These are phyloP conservation scores for Julus scandinavius DNA, from an alignment of 2,888 invertebrate genomes.

Conservation along the genomic window DNA sequence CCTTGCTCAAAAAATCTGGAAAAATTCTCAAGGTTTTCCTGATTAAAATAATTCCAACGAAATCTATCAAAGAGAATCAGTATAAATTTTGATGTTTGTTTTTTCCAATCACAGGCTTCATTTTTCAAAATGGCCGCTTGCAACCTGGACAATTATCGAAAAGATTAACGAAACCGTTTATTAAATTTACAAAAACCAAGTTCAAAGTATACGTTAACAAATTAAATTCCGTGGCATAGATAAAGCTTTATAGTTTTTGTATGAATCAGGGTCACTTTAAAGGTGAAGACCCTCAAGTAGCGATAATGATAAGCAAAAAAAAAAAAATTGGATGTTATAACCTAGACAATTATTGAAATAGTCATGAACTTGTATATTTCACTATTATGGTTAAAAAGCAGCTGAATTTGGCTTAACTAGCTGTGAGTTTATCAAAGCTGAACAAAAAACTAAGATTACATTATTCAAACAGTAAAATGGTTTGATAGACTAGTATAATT, in stretches of 20 bases:
- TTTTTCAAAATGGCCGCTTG: background rate
- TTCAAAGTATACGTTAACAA: background rate
- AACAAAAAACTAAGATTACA: no score
- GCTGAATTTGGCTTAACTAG: no score
- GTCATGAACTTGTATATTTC: no score
- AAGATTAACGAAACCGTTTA: background rate
- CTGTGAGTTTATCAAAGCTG: no score
- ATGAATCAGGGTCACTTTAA: background rate
- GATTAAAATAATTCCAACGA: conserved; percentile 54
- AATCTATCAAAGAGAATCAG: conserved; percentile 51
- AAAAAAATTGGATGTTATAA: no score
- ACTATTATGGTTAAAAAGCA: no score
- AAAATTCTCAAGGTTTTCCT: conserved; percentile 35
- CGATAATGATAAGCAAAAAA: no score
- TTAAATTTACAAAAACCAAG: background rate
- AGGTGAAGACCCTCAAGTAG: background rate
- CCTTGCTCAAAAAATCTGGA: conserved; percentile 1
- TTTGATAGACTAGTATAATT: no score
- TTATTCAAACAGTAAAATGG: no score
- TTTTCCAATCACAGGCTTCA: background rate
- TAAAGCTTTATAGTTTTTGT: background rate
- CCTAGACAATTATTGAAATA: no score
- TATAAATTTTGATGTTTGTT: conserved; percentile 29
- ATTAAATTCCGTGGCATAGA: no score
- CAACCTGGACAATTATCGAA: background rate